Evolutionary conservation across 1,140 invertebrate species (phyloP), one percentile per base, ranked within the genome.

Genomic region (Carposina sasakii): DNA sequence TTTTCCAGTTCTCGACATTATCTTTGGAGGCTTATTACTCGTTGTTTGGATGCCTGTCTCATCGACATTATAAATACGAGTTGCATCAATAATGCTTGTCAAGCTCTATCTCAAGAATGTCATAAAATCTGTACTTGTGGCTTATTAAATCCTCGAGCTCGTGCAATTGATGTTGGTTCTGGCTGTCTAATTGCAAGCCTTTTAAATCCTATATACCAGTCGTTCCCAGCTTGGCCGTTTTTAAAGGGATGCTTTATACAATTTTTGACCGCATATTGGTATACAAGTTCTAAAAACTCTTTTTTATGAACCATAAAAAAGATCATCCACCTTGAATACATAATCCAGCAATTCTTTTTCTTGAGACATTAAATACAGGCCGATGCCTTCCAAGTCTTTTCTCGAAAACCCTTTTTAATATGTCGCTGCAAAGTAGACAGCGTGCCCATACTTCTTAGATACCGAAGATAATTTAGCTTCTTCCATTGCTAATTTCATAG

Each of bases 21-120:
- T 54, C 67, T 72, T 82, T 26, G 52, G 52, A 22, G 67, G 51
- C 24, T 58, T 73, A 21, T 67, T 61, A 21, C 76, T 75, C 23
- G 68, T 76, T n/a, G 62, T 66, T 17, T 30, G 22, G 24, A 73
- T 28, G 12, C 74, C 75, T 16, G 65, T 82, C 41, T 74, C 71
- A 52, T 74, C 71, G 20, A 67, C 31, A 61, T 81, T 81, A 43
- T 59, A 79, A n/a, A 76, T 60, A 20, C 50, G 4, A 3, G 42
- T 30, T 21, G 9, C 17, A 13, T 26, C 42, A 3, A 45, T 45
- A 5, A 12, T 33, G 42, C 21, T 26, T 30, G 10, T 45, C 17
- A 21, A 45, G n/a, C 20, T 37, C 42, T 31, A 21, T 52, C 9
- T 22, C 52, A 28, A 20, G 17, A 28, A 51, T 19, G 10, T 21